Base-by-base conservation (phyloP, 2,113 vertebrate species). In the Poecile atricapillus region DNA sequence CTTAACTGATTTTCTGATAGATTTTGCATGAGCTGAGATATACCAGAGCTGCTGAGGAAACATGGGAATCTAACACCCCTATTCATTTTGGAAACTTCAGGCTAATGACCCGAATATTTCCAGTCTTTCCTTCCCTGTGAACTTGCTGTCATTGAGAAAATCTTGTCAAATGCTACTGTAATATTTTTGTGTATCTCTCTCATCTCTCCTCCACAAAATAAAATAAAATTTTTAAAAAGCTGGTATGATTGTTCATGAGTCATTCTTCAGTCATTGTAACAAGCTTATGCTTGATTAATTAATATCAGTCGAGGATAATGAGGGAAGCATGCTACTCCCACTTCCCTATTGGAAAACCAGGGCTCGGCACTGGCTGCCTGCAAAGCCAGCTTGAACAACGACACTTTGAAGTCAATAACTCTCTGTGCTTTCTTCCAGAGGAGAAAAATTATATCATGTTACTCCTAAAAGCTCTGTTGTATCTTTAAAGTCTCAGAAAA, bases 231-330 rank as follows among this genome's bases (percentile, higher is more conserved):
- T 43, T 43, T 43, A 33, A 65, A 75, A 33, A 59, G 30, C 43
- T 70, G 62, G 17, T 44, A 49, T 60, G 79, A 89, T 93, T 91
- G 82, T 87, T 92, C 89, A 78, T 20, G 76, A 94, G 47, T 92
- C 64, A 90, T 70, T 83, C 64, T 49, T 83, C 85, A 93, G 81
- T 92, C 76, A 75, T 28, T 86, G 58, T 76, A 96, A 92, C 6
- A 50, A 93, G 83, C 85, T 89, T 89, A 41, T 75, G 59, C 93
- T 97, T 80, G 64, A 96, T 97, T 97, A 98, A 97, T 98, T 98
- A 97, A 96, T 93, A 64, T 75, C 23, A 21, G 78, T 47, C 47
- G 80, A 92, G 46, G 75, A 70, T 78, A 87, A 94, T 96, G 94
- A 95, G 84, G 82, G 85, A 87, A 63, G 59, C 41, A 64, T 20